Conservation (phyloP, 2,797 vertebrate genomes). For the Orestias chungarensis region DNA sequence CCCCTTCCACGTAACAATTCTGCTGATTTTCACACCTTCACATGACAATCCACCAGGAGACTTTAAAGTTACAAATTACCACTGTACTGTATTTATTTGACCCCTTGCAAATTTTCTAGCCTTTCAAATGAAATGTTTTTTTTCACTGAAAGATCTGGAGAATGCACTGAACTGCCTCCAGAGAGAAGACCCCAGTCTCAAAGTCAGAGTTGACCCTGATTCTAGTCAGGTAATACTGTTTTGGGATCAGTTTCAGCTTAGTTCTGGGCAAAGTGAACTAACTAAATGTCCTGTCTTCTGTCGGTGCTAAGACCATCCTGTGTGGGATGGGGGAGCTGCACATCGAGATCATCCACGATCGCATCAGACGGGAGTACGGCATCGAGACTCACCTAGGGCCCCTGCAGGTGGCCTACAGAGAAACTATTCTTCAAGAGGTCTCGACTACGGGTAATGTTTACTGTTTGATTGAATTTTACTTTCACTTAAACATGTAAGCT, state of each 20-base stretch:
- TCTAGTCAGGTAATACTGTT: conserved; percentile 88
- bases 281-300: background rate
- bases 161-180: conserved; percentile 90
- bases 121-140: background rate
- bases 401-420: conserved; percentile 94
- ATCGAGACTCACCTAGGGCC: conserved; percentile 93
- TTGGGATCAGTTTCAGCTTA: background rate
- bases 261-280: background rate
- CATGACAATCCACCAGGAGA: background rate
- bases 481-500: background rate
- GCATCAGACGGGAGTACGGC: conserved; percentile 92
- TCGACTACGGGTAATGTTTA: conserved; percentile 78
- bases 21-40: background rate
- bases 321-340: conserved; percentile 99
- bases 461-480: background rate
- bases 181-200: conserved; percentile 97
- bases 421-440: conserved; percentile 85
- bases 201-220: conserved; percentile 90
- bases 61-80: background rate
- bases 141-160: conserved; percentile 85
- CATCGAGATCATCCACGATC: conserved; percentile 95
- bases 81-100: background rate
- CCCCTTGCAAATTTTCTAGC: background rate
- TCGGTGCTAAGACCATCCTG: conserved; percentile 84
- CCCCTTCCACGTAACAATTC: background rate